Base-by-base conservation (phyloP, 2,113 vertebrate species). In the Phrynocephalus versicolor region DNA sequence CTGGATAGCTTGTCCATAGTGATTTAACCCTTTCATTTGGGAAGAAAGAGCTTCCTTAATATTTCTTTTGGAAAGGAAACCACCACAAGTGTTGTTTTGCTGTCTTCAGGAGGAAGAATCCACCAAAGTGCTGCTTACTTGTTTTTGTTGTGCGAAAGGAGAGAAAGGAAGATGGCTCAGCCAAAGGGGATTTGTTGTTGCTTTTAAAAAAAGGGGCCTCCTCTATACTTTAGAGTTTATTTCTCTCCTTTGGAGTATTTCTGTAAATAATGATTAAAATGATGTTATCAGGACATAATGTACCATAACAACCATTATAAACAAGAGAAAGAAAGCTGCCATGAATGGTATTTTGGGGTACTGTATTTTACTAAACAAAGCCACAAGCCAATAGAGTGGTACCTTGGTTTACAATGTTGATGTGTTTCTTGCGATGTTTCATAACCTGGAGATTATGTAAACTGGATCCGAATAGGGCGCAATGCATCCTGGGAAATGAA, bases 11-110 rank as follows among this genome's bases (percentile, higher is more conserved):
- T 89, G 39, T 87, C 73, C 88, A 2, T 1, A 78, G n/a, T 57
- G 72, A 74, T 39, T 93, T 94, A 93, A 94, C 91, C 86, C 91
- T 83, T 92, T 92, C 62, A 62, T 85, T 41, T 85, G 85, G 72
- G 74, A 57, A 87, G 90, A 62, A 5, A 83, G 62, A 25, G 64
- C 87, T 84, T 88, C 83, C 81, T 76, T 60, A 37, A 25, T 23
- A 35, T 16, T 72, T n/a, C n/a, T 55, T 57, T 85, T 72, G 18
- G 65, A 72, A 80, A 55, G 58, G 58, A 74, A 86, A 86, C 30
- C 35, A 21, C 55, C 39, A 3, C 35, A 73, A 45, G 37, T 75
- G 25, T 16, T 45, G 8, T 62, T 73, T 83, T 83, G 35, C 69
- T 62, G 30, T 30, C 25, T 62, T 79, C 27, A 25, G 27, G 30